Conservation (phyloP, 2,888 invertebrate species). For the Folsomia manolachei region DNA sequence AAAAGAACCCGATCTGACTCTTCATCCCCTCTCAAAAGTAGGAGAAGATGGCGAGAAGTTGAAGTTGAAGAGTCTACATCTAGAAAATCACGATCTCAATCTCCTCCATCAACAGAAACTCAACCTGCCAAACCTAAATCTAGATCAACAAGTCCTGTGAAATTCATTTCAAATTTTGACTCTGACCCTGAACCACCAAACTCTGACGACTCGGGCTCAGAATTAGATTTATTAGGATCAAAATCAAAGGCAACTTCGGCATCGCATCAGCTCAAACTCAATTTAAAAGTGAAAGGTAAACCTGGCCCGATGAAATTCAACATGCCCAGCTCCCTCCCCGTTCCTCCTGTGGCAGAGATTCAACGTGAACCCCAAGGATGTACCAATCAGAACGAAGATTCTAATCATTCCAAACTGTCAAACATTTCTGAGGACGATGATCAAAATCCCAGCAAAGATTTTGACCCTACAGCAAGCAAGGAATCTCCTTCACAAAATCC, state of each 20-base stretch:
- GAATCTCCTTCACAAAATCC: too few relatives aligned
- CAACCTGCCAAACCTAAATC: neutral
- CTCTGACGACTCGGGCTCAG: conserved; percentile 19
- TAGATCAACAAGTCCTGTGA: conserved; percentile 24
- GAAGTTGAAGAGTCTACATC: too few relatives aligned
- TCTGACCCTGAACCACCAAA: conserved; percentile 31
- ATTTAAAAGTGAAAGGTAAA: neutral
- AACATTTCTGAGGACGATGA: neutral
- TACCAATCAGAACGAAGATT: conserved; percentile 3
- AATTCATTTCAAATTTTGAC: conserved; percentile 33
- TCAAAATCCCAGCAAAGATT: too few relatives aligned
- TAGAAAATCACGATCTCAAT: neutral
- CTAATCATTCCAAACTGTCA: neutral
- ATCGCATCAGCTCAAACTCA: conserved; percentile 1
- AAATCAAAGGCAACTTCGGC: conserved; percentile 12
- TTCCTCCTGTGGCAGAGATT: too few relatives aligned
- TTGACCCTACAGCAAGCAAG: too few relatives aligned
- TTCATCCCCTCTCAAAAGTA: too few relatives aligned
- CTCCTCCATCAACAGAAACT: conserved; percentile 6
- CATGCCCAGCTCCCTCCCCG: neutral
- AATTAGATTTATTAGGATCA: neutral
- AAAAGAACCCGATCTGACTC: too few relatives aligned
- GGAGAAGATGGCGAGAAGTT: neutral
- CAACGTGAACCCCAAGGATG: neutral
- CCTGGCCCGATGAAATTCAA: neutral